phyloP scores from a whole-genome alignment of 2,888 invertebrate species.

The Shargacucullia verbasci region DNA sequence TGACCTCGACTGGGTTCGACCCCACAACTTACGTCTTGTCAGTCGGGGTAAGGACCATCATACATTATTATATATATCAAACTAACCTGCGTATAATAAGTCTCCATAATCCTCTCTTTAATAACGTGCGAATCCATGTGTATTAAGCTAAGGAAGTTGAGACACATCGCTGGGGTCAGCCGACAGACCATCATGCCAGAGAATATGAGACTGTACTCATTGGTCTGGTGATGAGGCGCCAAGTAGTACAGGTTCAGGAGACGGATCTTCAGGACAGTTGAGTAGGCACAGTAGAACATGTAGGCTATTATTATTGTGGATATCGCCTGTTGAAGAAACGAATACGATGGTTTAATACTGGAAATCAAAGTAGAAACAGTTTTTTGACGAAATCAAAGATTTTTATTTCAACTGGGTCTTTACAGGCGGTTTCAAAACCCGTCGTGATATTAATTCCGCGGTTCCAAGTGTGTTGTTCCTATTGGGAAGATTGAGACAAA shows the following conservation, averaged over 20 bases:
- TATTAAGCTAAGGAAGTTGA: slow-evolving; percentile 98
- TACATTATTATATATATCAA: too few species aligned
- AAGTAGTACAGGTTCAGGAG: slow-evolving; percentile 99
- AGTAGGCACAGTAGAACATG: slow-evolving; percentile 99
- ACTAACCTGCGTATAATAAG: slow-evolving; percentile 97
- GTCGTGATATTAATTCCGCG: too few species aligned
- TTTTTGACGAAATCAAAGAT: too few species aligned
- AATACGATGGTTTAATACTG: too few species aligned
- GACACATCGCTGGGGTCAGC: slow-evolving; percentile 98
- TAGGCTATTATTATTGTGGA: slow-evolving; percentile 98
- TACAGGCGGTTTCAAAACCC: too few species aligned
- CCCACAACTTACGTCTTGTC: too few species aligned
- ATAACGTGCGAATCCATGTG: slow-evolving; percentile 99
- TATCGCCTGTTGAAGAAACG: slow-evolving; percentile 90
- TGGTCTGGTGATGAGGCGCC: slow-evolving; percentile 99
- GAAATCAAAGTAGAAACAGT: too few species aligned
- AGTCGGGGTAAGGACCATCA: too few species aligned
- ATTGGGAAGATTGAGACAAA: too few species aligned
- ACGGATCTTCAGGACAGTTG: slow-evolving; percentile 98
- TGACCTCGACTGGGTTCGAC: too few species aligned
- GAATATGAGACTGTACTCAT: slow-evolving; percentile 99
- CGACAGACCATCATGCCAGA: slow-evolving; percentile 99
- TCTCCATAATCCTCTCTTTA: slow-evolving; percentile 94
- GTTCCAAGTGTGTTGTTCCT: too few species aligned
- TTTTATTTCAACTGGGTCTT: too few species aligned